These are phyloP conservation scores for Drosophila meridionalis DNA, from an alignment of 2,888 invertebrate genomes.

Conservation along the genomic window DNA sequence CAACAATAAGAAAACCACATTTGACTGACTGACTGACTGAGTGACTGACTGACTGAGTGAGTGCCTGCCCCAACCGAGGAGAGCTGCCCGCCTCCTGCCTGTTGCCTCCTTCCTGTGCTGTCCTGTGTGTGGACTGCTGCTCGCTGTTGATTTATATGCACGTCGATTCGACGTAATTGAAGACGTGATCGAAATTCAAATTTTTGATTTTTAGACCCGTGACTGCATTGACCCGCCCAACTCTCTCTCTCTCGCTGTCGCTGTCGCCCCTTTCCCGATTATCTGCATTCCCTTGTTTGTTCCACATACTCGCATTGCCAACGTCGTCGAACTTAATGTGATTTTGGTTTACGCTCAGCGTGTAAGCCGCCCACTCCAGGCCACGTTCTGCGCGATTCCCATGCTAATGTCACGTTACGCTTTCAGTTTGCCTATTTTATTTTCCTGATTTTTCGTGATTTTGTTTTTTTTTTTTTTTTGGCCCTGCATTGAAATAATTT, in stretches of 20 bases:
- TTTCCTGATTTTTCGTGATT: constrained; percentile 3
- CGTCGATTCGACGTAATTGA: constrained; percentile 80
- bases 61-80: neutral
- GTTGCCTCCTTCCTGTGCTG: neutral
- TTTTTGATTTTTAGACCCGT: constrained; percentile 75
- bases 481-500: constrained; percentile 57
- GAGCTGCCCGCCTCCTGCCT: neutral
- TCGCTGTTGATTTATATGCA: constrained; percentile 78
- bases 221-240: constrained; percentile 59
- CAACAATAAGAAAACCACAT: constrained; percentile 70
- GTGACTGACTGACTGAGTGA: constrained; percentile 23
- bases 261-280: too few species aligned
- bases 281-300: constrained; percentile 21
- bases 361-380: neutral
- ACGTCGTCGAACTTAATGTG: constrained; percentile 62
- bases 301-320: constrained; percentile 37
- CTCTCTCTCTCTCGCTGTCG: fast-evolving
- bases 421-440: constrained; percentile 17
- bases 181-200: constrained; percentile 81
- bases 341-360: constrained; percentile 61
- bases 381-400: constrained; percentile 6
- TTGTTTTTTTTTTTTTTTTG: constrained; percentile 20
- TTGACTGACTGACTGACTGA: constrained; percentile 69
- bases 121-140: constrained; percentile 18
- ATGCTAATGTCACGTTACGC: constrained; percentile 48